These are phyloP conservation scores for Luehdorfia chinensis DNA, from an alignment of 1,140 invertebrate species.

Conservation along the genomic window DNA sequence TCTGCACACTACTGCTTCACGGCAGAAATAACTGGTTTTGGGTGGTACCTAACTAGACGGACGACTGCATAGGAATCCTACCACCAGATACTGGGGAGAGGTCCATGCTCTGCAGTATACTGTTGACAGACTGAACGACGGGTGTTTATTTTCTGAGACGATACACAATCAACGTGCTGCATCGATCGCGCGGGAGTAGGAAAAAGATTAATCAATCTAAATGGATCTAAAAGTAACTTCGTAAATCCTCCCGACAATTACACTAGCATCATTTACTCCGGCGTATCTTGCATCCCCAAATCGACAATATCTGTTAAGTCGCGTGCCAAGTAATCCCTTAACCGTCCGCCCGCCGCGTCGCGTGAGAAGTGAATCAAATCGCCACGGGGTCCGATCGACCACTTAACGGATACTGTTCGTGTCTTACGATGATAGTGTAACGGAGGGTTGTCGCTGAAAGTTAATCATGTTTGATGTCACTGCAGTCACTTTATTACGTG, in stretches of 20 bases:
- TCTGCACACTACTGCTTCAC: too few relatives aligned
- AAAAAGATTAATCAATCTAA: constrained; percentile 34
- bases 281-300: constrained; percentile 53
- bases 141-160: too few relatives aligned
- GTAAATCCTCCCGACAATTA: constrained; percentile 53
- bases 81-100: too few relatives aligned
- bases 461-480: constrained; percentile 71
- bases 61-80: too few relatives aligned
- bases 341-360: constrained; percentile 45
- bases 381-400: constrained; percentile 54
- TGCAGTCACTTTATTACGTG: constrained; percentile 56
- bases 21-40: too few relatives aligned
- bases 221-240: constrained; percentile 39
- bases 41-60: too few relatives aligned
- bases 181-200: background rate
- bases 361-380: constrained; percentile 71
- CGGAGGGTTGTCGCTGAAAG: constrained; percentile 56
- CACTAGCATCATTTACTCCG: constrained; percentile 60
- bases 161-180: background rate
- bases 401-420: constrained; percentile 55
- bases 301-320: constrained; percentile 70
- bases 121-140: too few relatives aligned
- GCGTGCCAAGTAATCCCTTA: constrained; percentile 65
- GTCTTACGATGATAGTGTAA: constrained; percentile 58
- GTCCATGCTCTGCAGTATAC: too few relatives aligned